These are phyloP conservation scores for Dendrolimus pini DNA, from an alignment of 2,888 invertebrate genomes.

Conservation along the genomic window DNA sequence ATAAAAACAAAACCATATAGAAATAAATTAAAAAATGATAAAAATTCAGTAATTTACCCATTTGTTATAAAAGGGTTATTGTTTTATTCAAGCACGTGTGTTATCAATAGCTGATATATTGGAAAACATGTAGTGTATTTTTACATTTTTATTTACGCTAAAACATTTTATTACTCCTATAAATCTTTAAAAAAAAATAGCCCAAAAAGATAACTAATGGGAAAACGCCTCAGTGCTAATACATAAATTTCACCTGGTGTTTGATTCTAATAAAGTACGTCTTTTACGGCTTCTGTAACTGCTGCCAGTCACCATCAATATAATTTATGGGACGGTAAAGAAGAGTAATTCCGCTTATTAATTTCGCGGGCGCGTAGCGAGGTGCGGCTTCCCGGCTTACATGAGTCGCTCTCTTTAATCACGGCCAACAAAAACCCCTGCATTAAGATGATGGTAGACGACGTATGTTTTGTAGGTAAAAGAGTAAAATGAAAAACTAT, in stretches of 20 bases:
- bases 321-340: constrained; percentile 64
- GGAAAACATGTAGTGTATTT: too few species aligned
- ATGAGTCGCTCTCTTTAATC: constrained; percentile 52
- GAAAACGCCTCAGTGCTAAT: not conserved
- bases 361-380: constrained; percentile 51
- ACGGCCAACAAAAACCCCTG: constrained; percentile 15
- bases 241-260: constrained; percentile 42
- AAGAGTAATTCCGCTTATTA: constrained; percentile 69
- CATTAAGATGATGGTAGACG: not conserved
- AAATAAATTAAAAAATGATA: too few species aligned
- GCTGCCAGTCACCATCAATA: constrained; percentile 59
- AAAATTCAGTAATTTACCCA: too few species aligned
- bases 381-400: constrained; percentile 56
- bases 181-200: not conserved
- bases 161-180: too few species aligned
- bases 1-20: too few species aligned
- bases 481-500: not conserved
- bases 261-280: constrained; percentile 52
- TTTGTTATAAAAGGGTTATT: too few species aligned
- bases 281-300: constrained; percentile 55
- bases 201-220: not conserved
- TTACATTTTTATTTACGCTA: too few species aligned
- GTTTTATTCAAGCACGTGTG: too few species aligned
- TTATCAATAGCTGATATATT: too few species aligned
- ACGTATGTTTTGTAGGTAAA: not conserved